Evolutionary conservation across 1,140 invertebrate genomes (phyloP).

Genomic region (Microvelia longipes): DNA sequence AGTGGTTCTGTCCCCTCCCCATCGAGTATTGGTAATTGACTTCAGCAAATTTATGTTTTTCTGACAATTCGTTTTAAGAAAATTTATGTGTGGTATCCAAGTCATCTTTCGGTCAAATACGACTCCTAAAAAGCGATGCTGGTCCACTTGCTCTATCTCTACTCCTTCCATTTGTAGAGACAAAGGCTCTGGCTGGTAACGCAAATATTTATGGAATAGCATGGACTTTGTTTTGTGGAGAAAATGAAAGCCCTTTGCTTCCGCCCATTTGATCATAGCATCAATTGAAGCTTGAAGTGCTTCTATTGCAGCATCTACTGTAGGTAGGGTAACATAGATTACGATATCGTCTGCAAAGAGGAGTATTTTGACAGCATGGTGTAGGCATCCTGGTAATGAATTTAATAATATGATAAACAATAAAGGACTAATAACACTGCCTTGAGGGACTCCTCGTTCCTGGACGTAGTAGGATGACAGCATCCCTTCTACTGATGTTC

Average conservation of each 20-base stretch:
- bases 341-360: neutral
- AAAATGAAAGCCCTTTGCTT: neutral
- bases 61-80: neutral
- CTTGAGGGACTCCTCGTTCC: neutral
- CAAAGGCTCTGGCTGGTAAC: too few relatives aligned
- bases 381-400: neutral
- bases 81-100: neutral
- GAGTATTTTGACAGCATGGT: neutral
- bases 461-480: neutral
- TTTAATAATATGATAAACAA: neutral
- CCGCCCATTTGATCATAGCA: neutral
- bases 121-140: neutral
- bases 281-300: neutral
- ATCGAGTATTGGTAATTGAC: neutral
- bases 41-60: neutral
- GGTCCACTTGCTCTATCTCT: neutral
- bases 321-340: neutral
- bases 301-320: neutral
- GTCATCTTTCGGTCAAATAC: neutral
- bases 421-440: neutral
- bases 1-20: neutral
- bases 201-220: neutral
- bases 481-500: neutral
- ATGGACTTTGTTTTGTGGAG: neutral
- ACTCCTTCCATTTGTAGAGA: too few relatives aligned